A percentile compares a stretch with the other conserved stretches of the same genome.
These are phyloP conservation scores for Antheraea yamamai DNA, from an alignment of 2,888 invertebrate genomes.

Conservation along the genomic window DNA sequence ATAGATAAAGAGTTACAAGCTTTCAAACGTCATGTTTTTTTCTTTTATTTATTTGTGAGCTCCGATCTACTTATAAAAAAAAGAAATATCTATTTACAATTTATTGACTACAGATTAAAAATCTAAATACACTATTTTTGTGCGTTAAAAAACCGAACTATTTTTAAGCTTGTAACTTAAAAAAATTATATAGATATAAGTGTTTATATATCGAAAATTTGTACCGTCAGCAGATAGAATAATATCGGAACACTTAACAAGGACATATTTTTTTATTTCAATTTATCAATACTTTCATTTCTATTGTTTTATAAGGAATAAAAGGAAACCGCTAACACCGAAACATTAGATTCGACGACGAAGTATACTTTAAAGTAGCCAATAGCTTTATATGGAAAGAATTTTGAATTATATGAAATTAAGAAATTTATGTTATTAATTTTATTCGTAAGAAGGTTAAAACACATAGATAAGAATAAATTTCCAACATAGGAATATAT, in stretches of 20 bases:
- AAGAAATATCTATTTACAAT: not conserved
- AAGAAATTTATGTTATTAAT: not conserved
- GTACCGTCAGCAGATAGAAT: not conserved
- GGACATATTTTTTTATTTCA: not conserved
- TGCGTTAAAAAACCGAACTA: not conserved
- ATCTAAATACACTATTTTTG: not conserved
- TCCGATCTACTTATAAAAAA: not conserved
- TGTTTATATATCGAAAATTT: not conserved
- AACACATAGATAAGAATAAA: no score
- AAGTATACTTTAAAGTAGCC: not conserved
- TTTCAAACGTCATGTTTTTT: slow-evolving; percentile 17
- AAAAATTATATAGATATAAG: slow-evolving; percentile 13
- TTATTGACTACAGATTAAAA: not conserved
- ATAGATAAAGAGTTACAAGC: slow-evolving; percentile 37
- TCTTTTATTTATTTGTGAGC: not conserved
- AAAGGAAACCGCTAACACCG: no score
- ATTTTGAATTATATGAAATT: not conserved
- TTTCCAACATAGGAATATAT: no score
- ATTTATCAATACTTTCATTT: not conserved
- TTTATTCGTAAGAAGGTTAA: no score
- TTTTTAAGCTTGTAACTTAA: slow-evolving; percentile 35
- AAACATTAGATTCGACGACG: no score
- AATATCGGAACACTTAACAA: not conserved
- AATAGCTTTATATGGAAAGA: not conserved
- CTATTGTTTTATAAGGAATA: no score